Base-by-base conservation (phyloP, 1,140 invertebrate species). In the Kradibia gibbosae region DNA sequence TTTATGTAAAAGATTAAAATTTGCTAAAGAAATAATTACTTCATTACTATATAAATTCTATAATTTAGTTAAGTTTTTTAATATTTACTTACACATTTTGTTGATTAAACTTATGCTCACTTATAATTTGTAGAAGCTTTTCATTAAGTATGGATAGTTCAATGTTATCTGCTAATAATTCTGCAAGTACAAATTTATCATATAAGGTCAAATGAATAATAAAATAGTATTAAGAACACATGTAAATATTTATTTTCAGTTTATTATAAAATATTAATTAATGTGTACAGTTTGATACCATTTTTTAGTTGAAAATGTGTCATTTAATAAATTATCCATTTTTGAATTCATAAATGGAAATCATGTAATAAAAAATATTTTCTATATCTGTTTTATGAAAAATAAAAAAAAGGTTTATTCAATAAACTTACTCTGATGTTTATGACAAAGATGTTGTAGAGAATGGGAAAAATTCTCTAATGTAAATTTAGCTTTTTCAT, bases 391-490 rank as follows among this genome's bases (percentile, higher is more conserved):
- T n/a, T n/a, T n/a, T n/a, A n/a, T n/a, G n/a, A n/a, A n/a, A n/a
- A n/a, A n/a, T n/a, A n/a, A n/a, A n/a, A n/a, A n/a, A n/a, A n/a
- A n/a, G n/a, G n/a, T n/a, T n/a, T 75, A 81, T 73, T 78, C 55
- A 81, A 76, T 77, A 50, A 28, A 87, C 88, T 86, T 88, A 90
- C 89, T 86, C 85, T 85, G 83, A 83, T 87, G 86, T 22, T 86
- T 77, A 10, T 83, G 42, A 31, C 83, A 84, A 67, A 84, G 60
- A 67, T 87, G 80, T 36, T 73, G 65, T 39, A 89, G 42, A 11
- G 72, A 80, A 28, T 11, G 36, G 4, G 57, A 28, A 67, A 88
- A 88, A 39, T 67, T 81, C 75, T 86, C 81, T 39, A 81, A 78
- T 10, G 82, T 80, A 62, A 74, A 80, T 57, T 48, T 84, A 28